Evolutionary conservation across 2,888 invertebrate species (phyloP).

Genomic region (Lydus trimaculatus): DNA sequence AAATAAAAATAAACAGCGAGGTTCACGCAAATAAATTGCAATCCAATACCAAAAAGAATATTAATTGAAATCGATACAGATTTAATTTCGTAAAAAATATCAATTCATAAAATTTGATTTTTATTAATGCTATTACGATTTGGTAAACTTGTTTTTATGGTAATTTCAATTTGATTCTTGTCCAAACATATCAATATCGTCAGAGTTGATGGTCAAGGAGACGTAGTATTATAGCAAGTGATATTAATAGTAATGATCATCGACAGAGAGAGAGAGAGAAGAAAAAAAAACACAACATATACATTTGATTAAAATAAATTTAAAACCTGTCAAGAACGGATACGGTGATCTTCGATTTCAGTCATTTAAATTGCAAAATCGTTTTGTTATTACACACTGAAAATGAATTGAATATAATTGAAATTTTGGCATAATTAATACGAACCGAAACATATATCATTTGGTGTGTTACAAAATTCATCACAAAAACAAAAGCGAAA

Average conservation of each 20-base stretch:
- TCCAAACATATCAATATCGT: constrained; percentile 14
- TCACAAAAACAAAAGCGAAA: neutral
- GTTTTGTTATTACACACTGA: neutral
- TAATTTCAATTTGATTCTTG: neutral
- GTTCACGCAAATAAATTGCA: neutral
- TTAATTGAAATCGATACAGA: too few relatives aligned
- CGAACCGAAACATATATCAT: neutral
- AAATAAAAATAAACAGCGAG: too few relatives aligned
- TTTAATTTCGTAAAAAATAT: too few relatives aligned
- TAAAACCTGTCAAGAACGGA: constrained; percentile 18
- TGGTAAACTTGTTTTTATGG: neutral
- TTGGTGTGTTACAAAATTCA: neutral
- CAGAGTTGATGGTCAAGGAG: constrained; percentile 25
- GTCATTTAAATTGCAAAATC: constrained; percentile 5
- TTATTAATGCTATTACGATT: neutral
- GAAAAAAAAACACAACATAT: constrained; percentile 6
- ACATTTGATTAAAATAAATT: constrained; percentile 27
- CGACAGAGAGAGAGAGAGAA: too few relatives aligned
- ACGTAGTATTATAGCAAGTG: neutral
- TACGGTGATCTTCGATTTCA: constrained; percentile 4
- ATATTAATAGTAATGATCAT: constrained; percentile 1
- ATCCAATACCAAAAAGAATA: too few relatives aligned
- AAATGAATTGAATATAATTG: constrained; percentile 6
- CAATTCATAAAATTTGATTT: neutral
- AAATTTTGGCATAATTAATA: constrained; percentile 1